Evolutionary conservation across 2,113 vertebrate species (phyloP), one percentile per base, ranked within the genome.

Genomic region (Aptenodytes forsteri): DNA sequence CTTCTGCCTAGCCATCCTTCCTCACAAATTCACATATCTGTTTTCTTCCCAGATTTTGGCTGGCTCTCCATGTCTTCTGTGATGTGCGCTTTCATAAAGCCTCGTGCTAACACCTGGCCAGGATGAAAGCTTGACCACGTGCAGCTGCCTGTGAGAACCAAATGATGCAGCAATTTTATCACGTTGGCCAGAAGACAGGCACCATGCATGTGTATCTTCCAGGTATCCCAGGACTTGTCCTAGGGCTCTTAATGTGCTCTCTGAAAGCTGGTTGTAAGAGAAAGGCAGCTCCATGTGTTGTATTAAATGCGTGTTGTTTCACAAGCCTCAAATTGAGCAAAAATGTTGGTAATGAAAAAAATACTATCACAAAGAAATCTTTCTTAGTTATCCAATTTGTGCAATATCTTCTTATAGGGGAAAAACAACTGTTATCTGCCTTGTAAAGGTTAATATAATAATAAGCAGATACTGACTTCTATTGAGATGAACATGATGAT

Each of bases 381-480:
- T 95, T 83, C 93, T 83, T 86, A 29, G 54, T 91, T 91, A 96
- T 86, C 84, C 79, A 93, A 86, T 96, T 95, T 91, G 62, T 90
- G 84, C 58, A 80, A 76, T 83, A 77, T 83, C 89, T 89, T 94
- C 83, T 95, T 91, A 95, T 65, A 78, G 64, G 67, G 46, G 58
- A 20, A 90, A 96, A 85, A n/a, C 73, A 85, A 76, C 87, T 88
- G 78, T 85, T 94, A 73, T 77, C 89, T 94, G 82, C 89, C 79
- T 69, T 49, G 72, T 90, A 97, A 96, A 97, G 95, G 96, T 97
- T 97, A 97, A 97, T 95, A 88, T 94, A 95, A 96, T 97, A 96
- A 95, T 96, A 97, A 94, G 96, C 89, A 88, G 91, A 87, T 96
- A 73, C 87, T 93, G 91, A 90, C 91, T 97, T 91, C 82, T 91